A percentile compares a stretch with the other conserved stretches of the same genome.
phyloP scores from a whole-genome alignment of 2,113 vertebrate genomes.

The Calypte anna region DNA sequence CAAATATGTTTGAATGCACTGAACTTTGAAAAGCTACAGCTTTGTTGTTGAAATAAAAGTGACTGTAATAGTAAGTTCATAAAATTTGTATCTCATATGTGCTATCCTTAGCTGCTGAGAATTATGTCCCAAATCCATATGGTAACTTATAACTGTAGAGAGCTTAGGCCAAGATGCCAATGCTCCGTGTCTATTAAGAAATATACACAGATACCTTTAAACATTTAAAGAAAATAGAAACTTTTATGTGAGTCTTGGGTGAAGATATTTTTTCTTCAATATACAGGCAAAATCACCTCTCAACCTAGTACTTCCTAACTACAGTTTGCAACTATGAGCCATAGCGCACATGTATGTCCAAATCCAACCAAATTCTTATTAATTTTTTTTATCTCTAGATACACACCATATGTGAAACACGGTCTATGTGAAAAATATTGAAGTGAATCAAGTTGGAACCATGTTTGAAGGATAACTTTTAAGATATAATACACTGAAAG shows the following conservation, averaged over 20 bases:
- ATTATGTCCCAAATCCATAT: neutral
- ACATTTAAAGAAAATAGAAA: neutral
- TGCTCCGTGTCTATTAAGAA: neutral
- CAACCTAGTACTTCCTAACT: neutral
- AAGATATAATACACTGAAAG: neutral
- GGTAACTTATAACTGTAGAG: neutral
- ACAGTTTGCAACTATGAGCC: neutral
- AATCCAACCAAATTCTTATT: neutral
- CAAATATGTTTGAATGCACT: conserved; percentile 7
- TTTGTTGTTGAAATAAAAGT: conserved; percentile 23
- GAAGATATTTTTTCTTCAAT: neutral
- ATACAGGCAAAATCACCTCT: neutral
- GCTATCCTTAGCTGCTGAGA: neutral
- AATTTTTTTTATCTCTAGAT: neutral
- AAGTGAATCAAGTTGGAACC: neutral
- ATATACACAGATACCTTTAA: neutral
- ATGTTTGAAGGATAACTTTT: neutral
- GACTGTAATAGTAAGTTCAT: conserved; percentile 16
- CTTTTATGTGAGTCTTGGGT: neutral
- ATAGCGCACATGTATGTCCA: neutral
- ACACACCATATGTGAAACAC: neutral
- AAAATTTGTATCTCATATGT: conserved; percentile 7
- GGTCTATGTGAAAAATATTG: neutral
- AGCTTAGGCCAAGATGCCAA: neutral
- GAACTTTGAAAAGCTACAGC: conserved; percentile 17